A percentile compares a stretch with the other conserved stretches of the same genome.
phyloP scores from a whole-genome alignment of 2,888 invertebrate species.

The Epirrhoe tristata region DNA sequence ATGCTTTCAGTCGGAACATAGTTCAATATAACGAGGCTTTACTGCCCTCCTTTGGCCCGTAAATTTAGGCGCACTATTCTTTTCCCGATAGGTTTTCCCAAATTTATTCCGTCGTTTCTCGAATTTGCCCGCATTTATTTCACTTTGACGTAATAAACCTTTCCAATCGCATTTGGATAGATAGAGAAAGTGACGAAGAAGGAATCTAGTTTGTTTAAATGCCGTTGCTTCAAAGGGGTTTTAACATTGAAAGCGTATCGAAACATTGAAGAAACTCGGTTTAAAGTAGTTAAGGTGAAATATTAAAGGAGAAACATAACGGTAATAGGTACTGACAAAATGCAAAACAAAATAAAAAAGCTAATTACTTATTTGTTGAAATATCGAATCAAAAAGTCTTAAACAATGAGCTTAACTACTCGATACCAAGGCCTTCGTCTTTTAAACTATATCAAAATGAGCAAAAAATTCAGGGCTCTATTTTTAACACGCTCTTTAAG shows the following conservation, averaged over 20 bases:
- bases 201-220: conserved; percentile 17
- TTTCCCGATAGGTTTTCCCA: conserved; percentile 75
- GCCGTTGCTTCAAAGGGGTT: conserved; percentile 14
- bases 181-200: conserved; percentile 33
- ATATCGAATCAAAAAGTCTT: background rate
- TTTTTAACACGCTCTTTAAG: conserved; percentile 43
- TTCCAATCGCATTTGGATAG: conserved; percentile 39
- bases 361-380: background rate
- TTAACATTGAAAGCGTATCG: background rate
- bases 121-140: conserved; percentile 60
- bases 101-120: conserved; percentile 72
- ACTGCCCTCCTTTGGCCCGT: conserved; percentile 74
- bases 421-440: conserved; percentile 7
- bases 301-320: no score
- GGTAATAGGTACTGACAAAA: no score
- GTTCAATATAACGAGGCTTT: conserved; percentile 81
- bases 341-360: no score
- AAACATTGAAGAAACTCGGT: background rate
- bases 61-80: conserved; percentile 81
- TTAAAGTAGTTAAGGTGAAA: background rate
- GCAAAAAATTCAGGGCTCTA: conserved; percentile 37
- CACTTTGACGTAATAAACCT: conserved; percentile 49
- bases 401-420: conserved; percentile 5
- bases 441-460: conserved; percentile 28
- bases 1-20: conserved; percentile 72